Base-by-base conservation (phyloP, 2,113 vertebrate species). In the Cyanoliseus patagonus region DNA sequence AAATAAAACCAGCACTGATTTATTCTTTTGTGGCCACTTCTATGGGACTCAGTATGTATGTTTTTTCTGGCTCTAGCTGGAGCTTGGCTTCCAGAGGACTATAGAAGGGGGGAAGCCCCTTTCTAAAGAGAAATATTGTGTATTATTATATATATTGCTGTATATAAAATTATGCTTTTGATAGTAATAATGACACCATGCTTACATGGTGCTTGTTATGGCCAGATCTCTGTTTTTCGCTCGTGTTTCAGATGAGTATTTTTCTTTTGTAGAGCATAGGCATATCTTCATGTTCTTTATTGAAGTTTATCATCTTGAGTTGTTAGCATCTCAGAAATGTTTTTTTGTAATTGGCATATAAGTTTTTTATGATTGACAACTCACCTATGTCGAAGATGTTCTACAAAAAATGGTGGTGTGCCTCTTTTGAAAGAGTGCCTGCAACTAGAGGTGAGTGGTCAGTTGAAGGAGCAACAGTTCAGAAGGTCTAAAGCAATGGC, bases 11-110 rank as follows among this genome's bases (percentile, higher is more conserved):
- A 52, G 30, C 20, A 69, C 39, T 63, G 57, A 90, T 91, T 89
- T 86, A 83, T 75, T 72, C 33, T 82, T 94, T 92, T 67, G 62
- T 92, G 83, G 52, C 57, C 9, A 7, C 8, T 91, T 82, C 57
- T 64, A 23, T 90, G 83, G 63, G 82, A 78, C 49, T 70, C 37
- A 53, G 25, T 46, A 22, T 59, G 52, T 88, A 90, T 95, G 51
- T 84, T 91, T 95, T 89, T 89, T 69, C 83, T 94, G 93, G 89
- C 78, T 79, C 9, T 85, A 87, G 51, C 39, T 75, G 55, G 11
- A 59, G 61, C 42, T 86, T 49, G 87, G 62, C 20, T n/a, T 89
- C 66, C 66, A 87, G 77, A 92, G 81, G 35, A 46, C 41, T 20
- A 6, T 13, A 52, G 62, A 76, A 84, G 5, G 27, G 33, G 17